A percentile compares a stretch with the other conserved stretches of the same genome.
phyloP scores from a whole-genome alignment of 2,797 vertebrate species.

The Peromyscus attwateri region DNA sequence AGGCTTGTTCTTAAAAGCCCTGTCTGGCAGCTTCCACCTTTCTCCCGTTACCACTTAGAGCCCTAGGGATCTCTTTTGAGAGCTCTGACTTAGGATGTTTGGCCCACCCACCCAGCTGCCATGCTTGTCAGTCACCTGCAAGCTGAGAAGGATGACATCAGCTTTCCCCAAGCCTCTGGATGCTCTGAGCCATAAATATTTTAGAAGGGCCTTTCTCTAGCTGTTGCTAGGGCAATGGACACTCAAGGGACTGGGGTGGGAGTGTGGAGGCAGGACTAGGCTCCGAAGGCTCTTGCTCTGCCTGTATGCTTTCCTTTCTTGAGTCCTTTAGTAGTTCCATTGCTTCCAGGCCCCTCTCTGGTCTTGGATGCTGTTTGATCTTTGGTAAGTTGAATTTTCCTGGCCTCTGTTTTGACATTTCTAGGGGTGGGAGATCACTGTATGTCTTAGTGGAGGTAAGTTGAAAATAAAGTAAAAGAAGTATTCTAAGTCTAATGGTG shows the following conservation, averaged over 20 bases:
- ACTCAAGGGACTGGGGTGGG: conserved; percentile 55
- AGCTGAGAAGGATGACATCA: conserved; percentile 71
- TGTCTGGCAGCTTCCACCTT: not conserved
- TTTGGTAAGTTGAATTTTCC: not conserved
- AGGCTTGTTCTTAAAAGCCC: not conserved
- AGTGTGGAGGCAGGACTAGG: not conserved
- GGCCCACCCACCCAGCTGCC: conserved; percentile 47
- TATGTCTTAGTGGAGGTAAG: not conserved
- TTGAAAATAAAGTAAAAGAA: not conserved
- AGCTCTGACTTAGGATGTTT: conserved; percentile 8
- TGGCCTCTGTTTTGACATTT: conserved; percentile 22
- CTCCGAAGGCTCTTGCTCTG: conserved; percentile 8
- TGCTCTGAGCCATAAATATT: conserved; percentile 81
- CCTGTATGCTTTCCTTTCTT: not conserved
- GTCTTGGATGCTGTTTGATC: not conserved
- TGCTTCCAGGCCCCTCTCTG: conserved; percentile 8
- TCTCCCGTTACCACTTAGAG: not conserved
- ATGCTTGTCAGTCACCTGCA: conserved; percentile 57
- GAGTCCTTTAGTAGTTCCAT: not conserved
- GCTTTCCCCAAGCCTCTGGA: conserved; percentile 47
- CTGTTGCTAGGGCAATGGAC: conserved; percentile 77
- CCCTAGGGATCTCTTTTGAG: conserved; percentile 14
- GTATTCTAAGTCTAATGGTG: not conserved
- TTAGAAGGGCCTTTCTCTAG: conserved; percentile 76
- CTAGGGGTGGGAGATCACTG: not conserved